These are phyloP conservation scores for Coenonympha arcania DNA, from an alignment of 2,888 invertebrate species.

Conservation along the genomic window DNA sequence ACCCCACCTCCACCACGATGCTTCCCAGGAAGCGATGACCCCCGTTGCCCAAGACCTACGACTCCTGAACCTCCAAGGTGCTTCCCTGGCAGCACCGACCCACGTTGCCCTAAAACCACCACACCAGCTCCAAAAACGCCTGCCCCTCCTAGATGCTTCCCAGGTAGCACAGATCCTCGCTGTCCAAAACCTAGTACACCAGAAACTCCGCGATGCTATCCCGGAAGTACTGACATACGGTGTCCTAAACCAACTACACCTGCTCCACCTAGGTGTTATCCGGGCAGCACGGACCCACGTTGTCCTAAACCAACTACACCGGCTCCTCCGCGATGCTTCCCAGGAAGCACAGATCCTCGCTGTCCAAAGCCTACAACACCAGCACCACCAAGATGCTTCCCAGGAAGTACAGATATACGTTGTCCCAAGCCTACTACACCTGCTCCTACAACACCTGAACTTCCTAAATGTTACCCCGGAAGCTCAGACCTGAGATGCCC, in stretches of 20 bases:
- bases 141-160: conserved; percentile 24
- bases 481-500: conserved; percentile 42
- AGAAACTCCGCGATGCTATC: conserved; percentile 25
- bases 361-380: conserved; percentile 40
- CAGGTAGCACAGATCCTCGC: conserved; percentile 22
- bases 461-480: conserved; percentile 33
- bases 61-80: conserved; percentile 28
- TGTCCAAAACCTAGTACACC: conserved; percentile 29
- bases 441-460: too few relatives aligned
- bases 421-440: conserved; percentile 40
- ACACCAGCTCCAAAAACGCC: too few relatives aligned
- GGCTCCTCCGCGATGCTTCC: conserved; percentile 40
- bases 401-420: conserved; percentile 37
- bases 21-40: conserved; percentile 15
- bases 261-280: conserved; percentile 34
- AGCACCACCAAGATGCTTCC: conserved; percentile 26
- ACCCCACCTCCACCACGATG: neutral
- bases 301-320: conserved; percentile 32
- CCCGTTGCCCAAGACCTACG: conserved; percentile 30
- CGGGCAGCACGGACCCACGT: conserved; percentile 33
- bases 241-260: conserved; percentile 31
- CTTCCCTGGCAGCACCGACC: conserved; percentile 37
- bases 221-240: conserved; percentile 34
- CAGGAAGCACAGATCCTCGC: conserved; percentile 37
- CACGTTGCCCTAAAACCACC: conserved; percentile 28